These are phyloP conservation scores for Lipophrys pholis DNA, from an alignment of 2,113 vertebrate genomes.

Conservation along the genomic window DNA sequence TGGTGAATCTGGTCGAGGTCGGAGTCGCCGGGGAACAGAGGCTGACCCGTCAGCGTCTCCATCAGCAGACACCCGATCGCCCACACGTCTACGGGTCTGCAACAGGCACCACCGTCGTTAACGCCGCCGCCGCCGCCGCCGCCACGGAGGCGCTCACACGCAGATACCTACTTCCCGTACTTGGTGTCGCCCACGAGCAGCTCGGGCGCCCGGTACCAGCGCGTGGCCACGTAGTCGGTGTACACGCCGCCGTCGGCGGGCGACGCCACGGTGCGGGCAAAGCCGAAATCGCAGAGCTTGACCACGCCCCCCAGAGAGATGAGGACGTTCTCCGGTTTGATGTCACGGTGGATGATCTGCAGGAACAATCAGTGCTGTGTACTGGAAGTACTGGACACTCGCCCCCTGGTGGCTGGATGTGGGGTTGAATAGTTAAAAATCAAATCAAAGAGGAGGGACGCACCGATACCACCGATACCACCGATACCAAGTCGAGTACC, in stretches of 20 bases:
- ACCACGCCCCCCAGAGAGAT: constrained; percentile 89
- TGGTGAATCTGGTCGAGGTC: constrained; percentile 94
- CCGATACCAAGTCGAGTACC: too few relatives aligned
- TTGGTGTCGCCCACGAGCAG: constrained; percentile 92
- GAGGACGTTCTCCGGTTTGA: constrained; percentile 95
- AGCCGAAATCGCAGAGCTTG: constrained; percentile 95
- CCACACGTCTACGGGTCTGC: constrained; percentile 93
- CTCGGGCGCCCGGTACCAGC: constrained; percentile 93
- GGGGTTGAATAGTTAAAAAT: too few relatives aligned
- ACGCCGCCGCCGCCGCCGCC: too few relatives aligned
- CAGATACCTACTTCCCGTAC: constrained; percentile 87
- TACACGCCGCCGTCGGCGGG: constrained; percentile 87
- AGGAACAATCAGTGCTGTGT: not conserved
- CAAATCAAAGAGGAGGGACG: too few relatives aligned
- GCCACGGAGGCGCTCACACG: too few relatives aligned
- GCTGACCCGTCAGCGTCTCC: constrained; percentile 90
- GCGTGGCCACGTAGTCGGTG: constrained; percentile 92
- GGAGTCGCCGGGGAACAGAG: constrained; percentile 92
- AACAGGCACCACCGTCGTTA: constrained; percentile 26
- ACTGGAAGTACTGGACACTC: not conserved
- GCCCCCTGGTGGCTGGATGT: too few relatives aligned
- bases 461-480: too few relatives aligned
- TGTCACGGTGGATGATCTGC: constrained; percentile 93
- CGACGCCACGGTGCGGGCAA: constrained; percentile 85
- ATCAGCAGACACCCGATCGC: constrained; percentile 89